Evolutionary conservation across 2,113 vertebrate species (phyloP).

Genomic region (Corythaixoides concolor): DNA sequence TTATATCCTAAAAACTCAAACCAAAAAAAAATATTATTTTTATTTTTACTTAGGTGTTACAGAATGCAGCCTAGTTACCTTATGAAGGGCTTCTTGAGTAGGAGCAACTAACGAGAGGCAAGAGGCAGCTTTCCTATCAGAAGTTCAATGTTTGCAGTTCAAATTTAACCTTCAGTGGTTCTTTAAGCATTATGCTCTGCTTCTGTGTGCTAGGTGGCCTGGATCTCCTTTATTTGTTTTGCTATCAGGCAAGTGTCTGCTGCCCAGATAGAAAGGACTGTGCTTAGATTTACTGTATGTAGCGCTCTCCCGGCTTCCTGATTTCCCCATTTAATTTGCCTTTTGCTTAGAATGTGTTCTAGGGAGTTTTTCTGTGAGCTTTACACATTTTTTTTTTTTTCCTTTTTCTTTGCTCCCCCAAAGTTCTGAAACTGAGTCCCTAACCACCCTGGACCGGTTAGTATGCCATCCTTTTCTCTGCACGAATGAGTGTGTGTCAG

Average conservation of each 20-base stretch:
- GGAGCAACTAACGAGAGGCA: background rate
- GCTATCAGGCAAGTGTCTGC: background rate
- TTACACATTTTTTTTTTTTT: slow-evolving; percentile 73
- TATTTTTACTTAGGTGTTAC: background rate
- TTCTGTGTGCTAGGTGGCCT: slow-evolving; percentile 57
- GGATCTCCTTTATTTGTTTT: slow-evolving; percentile 8
- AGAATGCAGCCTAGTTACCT: background rate
- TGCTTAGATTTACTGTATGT: slow-evolving; percentile 38
- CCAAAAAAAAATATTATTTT: background rate
- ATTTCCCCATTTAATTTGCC: slow-evolving; percentile 62
- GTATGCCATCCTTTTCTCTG: slow-evolving; percentile 92
- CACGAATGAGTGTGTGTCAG: slow-evolving; percentile 82
- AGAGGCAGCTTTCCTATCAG: background rate
- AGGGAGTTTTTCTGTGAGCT: slow-evolving; percentile 82
- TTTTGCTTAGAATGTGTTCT: slow-evolving; percentile 74
- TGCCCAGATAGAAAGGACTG: background rate
- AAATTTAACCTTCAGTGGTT: background rate
- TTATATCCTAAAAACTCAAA: background rate
- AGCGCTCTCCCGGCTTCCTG: background rate
- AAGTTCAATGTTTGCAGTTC: background rate
- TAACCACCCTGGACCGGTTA: slow-evolving; percentile 99
- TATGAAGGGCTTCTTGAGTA: background rate
- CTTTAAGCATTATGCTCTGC: slow-evolving; percentile 56
- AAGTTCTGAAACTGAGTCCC: slow-evolving; percentile 99
- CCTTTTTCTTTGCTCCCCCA: slow-evolving; percentile 91